Evolutionary conservation across 1,140 invertebrate species (phyloP), one percentile per base, ranked within the genome.

Genomic region (Nautilus pompilius): DNA sequence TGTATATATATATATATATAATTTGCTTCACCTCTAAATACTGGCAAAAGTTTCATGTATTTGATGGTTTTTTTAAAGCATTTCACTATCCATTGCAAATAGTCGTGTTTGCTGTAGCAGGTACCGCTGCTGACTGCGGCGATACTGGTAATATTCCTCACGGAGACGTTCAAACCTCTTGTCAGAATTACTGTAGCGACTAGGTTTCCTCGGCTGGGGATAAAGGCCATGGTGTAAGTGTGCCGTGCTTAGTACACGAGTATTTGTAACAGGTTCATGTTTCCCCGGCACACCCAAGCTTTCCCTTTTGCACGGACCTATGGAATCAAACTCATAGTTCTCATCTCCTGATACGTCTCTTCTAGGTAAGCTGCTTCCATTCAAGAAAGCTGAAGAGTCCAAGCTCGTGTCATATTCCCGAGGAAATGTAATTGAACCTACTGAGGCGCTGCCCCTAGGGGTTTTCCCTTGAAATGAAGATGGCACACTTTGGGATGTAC

Each of bases 161-260:
- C 95, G 93, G 90, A 97, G 94, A 32, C 93, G 93, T 69, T 93
- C 91, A 58, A 96, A 92, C 55, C 95, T 86, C 3, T 93, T 91
- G 76, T 94, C 92, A 68, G 65, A 72, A 68, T 77, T 70, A 62
- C 82, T 79, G 77, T 85, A 83, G 77, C 80, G 81, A 66, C 80
- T 82, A 67, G 81, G 82, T 13, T 85, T 81, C 33, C 85, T 82
- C 63, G 87, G 87, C 54, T 89, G 80, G 45, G 86, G 80, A 34
- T 86, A 80, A 51, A 85, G 83, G 6, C 85, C 85, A 55, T 68
- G 54, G 62, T 69, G 68, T 30, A 73, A 51, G 13, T 71, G 66
- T 17, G 68, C 63, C 15, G 68, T 56, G 56, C 55, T 69, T 22
- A 68, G 51, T 3, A 68, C 63, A 59, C 45, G 66, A 87, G 2